Conservation (phyloP, 2,113 vertebrate species). For the Trogon surrucura region DNA sequence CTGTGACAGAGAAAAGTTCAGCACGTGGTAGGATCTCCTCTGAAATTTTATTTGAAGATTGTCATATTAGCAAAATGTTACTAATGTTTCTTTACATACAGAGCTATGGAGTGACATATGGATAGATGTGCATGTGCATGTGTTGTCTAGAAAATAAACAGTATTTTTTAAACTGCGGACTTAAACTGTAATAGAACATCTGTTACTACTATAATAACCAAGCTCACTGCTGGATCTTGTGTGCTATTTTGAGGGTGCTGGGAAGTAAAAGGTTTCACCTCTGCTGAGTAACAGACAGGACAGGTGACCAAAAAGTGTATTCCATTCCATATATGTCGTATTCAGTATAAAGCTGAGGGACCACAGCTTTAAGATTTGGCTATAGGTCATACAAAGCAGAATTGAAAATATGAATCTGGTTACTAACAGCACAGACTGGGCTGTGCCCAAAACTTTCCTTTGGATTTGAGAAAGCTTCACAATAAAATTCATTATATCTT, state of each 20-base stretch:
- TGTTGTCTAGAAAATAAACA: not conserved
- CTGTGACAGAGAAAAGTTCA: not conserved
- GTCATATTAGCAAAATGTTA: not conserved
- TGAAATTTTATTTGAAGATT: not conserved
- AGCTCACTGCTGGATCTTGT: too few relatives aligned
- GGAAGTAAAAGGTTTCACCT: too few relatives aligned
- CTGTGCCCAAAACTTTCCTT: not conserved
- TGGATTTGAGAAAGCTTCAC: not conserved
- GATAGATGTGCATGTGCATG: not conserved
- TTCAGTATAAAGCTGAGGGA: too few relatives aligned
- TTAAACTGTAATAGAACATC: not conserved
- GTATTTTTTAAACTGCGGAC: not conserved
- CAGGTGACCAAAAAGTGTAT: too few relatives aligned
- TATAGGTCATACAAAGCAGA: not conserved
- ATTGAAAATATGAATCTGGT: not conserved
- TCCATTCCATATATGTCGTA: too few relatives aligned
- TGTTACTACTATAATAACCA: too few relatives aligned
- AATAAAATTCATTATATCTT: not conserved
- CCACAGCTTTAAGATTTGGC: not conserved
- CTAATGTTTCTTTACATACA: not conserved
- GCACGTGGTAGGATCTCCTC: not conserved
- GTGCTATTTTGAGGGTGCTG: too few relatives aligned
- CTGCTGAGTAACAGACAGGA: too few relatives aligned
- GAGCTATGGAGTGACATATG: rapidly evolving
- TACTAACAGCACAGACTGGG: not conserved